These are phyloP conservation scores for Lacerta agilis DNA, from an alignment of 2,797 vertebrate species.

Conservation along the genomic window DNA sequence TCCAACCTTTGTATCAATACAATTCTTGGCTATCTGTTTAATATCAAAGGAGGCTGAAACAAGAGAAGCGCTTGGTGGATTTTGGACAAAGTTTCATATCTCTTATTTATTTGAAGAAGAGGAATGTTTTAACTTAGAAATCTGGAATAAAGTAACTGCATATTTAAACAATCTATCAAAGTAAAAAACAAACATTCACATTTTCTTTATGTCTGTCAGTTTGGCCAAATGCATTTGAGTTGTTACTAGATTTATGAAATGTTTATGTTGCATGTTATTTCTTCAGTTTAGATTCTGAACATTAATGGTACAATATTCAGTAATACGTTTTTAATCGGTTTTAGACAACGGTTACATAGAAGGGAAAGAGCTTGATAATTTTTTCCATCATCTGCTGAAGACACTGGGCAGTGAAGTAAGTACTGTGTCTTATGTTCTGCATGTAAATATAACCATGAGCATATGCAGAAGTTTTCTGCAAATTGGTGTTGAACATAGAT, in stretches of 20 bases:
- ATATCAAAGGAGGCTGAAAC: background rate
- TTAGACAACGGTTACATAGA: conserved; percentile 96
- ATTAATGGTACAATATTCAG: rapidly evolving
- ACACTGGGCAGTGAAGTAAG: conserved; percentile 84
- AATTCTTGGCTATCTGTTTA: too few species aligned
- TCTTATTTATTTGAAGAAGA: background rate
- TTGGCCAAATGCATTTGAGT: background rate
- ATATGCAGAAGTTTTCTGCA: background rate
- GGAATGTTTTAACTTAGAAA: background rate
- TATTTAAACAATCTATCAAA: background rate
- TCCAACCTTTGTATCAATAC: background rate
- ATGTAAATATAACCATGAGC: background rate
- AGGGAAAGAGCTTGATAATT: conserved; percentile 91
- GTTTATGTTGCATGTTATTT: background rate
- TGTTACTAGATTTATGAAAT: background rate
- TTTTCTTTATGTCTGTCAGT: background rate
- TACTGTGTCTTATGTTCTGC: rapidly evolving
- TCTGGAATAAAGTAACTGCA: background rate
- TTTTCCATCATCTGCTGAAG: conserved; percentile 89
- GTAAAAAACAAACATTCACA: background rate
- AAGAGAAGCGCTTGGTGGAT: background rate
- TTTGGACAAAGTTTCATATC: background rate
- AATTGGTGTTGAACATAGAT: background rate
- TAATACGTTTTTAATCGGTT: conserved; percentile 50
- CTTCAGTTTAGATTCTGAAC: background rate